phyloP scores from a whole-genome alignment of 2,888 invertebrate species.

The Cyrtodaria siliqua region DNA sequence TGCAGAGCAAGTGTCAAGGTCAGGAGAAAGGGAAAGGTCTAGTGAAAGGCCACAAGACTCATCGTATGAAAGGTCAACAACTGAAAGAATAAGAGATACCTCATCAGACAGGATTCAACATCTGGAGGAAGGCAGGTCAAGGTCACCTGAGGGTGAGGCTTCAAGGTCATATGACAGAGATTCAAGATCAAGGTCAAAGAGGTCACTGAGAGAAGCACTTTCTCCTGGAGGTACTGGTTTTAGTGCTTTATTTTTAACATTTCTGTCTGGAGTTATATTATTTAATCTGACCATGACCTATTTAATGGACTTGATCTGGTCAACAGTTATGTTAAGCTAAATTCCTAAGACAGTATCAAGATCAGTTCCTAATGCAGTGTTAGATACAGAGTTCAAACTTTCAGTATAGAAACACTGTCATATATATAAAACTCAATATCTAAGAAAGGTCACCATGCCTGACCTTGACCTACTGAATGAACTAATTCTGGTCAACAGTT shows the following conservation, averaged over 20 bases:
- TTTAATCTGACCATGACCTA: too few species aligned
- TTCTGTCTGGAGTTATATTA: too few species aligned
- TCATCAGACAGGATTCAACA: background rate
- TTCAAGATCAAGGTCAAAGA: constrained; percentile 5
- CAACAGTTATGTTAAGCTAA: too few species aligned
- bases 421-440: too few species aligned
- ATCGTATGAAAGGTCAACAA: constrained; percentile 25
- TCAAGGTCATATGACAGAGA: constrained; percentile 15
- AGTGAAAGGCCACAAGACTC: constrained; percentile 9
- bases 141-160: constrained; percentile 32
- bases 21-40: constrained; percentile 22
- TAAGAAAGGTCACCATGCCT: too few species aligned
- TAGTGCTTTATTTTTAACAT: too few species aligned
- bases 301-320: too few species aligned
- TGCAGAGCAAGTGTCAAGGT: constrained; percentile 33
- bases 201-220: constrained; percentile 1
- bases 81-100: constrained; percentile 5
- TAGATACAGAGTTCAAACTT: too few species aligned
- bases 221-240: background rate
- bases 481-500: too few species aligned
- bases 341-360: background rate
- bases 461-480: too few species aligned
- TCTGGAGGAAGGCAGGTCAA: constrained; percentile 26
- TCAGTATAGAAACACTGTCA: too few species aligned
- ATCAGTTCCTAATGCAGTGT: background rate